Conservation (phyloP, 2,113 vertebrate species). For the Anser brachyrhynchus region DNA sequence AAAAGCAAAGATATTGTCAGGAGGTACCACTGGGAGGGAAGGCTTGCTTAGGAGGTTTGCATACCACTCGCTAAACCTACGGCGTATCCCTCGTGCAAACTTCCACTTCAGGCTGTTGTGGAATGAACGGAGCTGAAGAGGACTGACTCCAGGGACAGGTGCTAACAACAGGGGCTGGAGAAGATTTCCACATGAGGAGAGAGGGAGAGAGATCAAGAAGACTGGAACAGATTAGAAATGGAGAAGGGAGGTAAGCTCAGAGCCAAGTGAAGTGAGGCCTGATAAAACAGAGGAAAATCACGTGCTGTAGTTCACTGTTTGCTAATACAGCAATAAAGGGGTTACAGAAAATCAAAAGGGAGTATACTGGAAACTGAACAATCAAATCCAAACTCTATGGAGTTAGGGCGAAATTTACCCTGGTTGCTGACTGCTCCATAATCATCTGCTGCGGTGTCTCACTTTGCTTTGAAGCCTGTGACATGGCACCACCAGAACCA, state of each 20-base stretch:
- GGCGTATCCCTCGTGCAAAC: neutral
- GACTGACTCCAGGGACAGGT: neutral
- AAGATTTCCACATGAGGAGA: neutral
- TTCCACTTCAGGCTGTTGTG: neutral
- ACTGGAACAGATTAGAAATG: neutral
- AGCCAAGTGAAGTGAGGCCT: neutral
- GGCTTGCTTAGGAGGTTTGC: neutral
- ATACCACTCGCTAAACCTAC: neutral
- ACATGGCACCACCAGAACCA: neutral
- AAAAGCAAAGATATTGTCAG: neutral
- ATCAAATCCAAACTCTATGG: neutral
- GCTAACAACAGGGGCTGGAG: slow-evolving; percentile 8
- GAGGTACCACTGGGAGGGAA: accelerated
- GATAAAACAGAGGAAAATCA: neutral
- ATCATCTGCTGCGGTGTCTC: neutral
- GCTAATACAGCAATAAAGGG: neutral
- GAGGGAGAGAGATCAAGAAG: neutral
- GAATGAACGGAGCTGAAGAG: neutral
- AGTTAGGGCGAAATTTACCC: neutral
- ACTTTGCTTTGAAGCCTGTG: neutral
- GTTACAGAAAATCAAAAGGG: slow-evolving; percentile 10
- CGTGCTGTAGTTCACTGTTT: neutral
- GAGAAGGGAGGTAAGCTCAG: neutral
- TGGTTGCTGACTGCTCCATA: neutral
- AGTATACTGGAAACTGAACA: neutral